A percentile compares a stretch with the other conserved stretches of the same genome.
phyloP scores from a whole-genome alignment of 2,797 vertebrate genomes.

The Crenuchus spilurus region DNA sequence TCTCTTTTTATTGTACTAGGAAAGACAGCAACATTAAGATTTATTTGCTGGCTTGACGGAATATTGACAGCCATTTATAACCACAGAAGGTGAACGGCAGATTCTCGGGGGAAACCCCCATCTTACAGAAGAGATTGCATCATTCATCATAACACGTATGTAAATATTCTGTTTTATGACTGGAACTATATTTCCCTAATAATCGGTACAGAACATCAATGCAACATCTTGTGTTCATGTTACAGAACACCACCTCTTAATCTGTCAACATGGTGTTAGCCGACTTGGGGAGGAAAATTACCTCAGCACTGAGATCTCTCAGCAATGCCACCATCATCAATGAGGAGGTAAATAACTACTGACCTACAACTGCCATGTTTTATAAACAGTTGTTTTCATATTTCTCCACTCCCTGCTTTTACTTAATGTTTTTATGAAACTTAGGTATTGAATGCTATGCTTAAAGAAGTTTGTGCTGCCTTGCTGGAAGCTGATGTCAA shows the following conservation, averaged over 20 bases:
- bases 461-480: constrained; percentile 97
- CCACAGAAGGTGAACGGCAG: not conserved
- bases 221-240: not conserved
- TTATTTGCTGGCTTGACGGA: not conserved
- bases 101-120: constrained; percentile 44
- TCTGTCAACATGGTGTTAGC: constrained; percentile 92
- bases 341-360: constrained; percentile 82
- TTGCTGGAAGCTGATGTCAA: constrained; percentile 97
- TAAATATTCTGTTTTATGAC: too few species aligned
- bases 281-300: constrained; percentile 97
- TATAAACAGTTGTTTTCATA: not conserved
- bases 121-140: constrained; percentile 13
- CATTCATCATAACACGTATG: constrained; percentile 33
- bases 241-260: constrained; percentile 56
- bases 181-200: not conserved
- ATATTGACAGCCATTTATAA: not conserved
- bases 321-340: constrained; percentile 99
- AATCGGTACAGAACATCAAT: not conserved
- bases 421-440: not conserved
- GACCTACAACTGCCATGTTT: constrained; percentile 9
- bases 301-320: constrained; percentile 94
- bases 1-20: constrained; percentile 1
- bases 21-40: not conserved
- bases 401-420: not conserved
- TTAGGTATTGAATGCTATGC: constrained; percentile 96